These are phyloP conservation scores for Cranoglanis bouderius DNA, from an alignment of 2,113 vertebrate species.

Conservation along the genomic window DNA sequence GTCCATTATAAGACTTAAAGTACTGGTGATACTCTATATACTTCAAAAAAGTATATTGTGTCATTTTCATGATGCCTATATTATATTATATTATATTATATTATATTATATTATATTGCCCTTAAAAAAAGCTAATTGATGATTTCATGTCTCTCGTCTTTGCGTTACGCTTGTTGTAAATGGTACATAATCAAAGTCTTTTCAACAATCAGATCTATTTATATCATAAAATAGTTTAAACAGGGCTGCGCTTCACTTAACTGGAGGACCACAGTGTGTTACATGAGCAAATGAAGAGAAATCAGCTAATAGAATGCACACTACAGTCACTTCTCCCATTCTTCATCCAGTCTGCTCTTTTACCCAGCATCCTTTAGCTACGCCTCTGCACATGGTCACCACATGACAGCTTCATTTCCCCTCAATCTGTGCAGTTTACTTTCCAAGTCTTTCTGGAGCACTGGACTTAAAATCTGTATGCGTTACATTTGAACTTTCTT, in stretches of 20 bases:
- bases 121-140: background rate
- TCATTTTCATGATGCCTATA: background rate
- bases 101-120: background rate
- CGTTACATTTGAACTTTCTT: background rate
- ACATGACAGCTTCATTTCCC: slow-evolving; percentile 29
- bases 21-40: background rate
- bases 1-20: background rate
- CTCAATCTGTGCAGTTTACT: slow-evolving; percentile 14
- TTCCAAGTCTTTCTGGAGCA: slow-evolving; percentile 5
- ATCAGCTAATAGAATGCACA: background rate
- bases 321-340: background rate
- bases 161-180: background rate
- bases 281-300: background rate
- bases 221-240: background rate
- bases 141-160: background rate
- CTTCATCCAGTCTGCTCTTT: slow-evolving; percentile 43
- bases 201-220: background rate
- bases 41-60: background rate
- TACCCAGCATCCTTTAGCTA: slow-evolving; percentile 52
- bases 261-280: background rate
- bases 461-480: background rate
- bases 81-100: background rate
- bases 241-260: background rate
- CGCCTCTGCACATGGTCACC: slow-evolving; percentile 53
- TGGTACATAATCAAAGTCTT: background rate